These are phyloP conservation scores for Chlamydotis undulata DNA, from an alignment of 2,113 vertebrate species.

Conservation along the genomic window DNA sequence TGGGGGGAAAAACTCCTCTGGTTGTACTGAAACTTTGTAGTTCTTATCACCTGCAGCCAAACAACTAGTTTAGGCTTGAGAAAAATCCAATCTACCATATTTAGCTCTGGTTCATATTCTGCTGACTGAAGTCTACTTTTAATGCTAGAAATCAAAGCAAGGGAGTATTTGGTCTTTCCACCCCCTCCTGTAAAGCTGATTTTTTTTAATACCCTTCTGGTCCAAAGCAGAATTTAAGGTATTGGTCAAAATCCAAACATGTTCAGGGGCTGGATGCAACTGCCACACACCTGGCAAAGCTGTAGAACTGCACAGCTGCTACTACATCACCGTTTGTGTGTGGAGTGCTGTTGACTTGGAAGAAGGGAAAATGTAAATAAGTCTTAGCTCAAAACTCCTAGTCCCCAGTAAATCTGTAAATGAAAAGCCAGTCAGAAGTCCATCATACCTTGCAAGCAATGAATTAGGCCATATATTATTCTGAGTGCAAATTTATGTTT, in stretches of 20 bases:
- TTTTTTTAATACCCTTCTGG: background rate
- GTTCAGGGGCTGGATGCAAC: background rate
- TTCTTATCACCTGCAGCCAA: background rate
- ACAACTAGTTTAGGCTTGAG: background rate
- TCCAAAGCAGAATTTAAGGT: background rate
- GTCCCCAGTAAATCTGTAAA: background rate
- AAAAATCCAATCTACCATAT: background rate
- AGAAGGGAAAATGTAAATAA: background rate
- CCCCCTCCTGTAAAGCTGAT: background rate
- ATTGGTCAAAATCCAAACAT: background rate
- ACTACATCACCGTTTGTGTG: background rate
- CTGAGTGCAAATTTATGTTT: background rate
- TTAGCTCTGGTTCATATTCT: background rate
- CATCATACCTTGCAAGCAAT: background rate
- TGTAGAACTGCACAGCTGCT: background rate
- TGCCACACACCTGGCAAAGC: background rate
- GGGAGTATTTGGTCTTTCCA: background rate
- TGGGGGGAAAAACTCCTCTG: background rate
- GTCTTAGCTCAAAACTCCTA: background rate
- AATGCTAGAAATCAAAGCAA: background rate
- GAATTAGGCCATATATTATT: background rate
- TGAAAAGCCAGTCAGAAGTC: background rate
- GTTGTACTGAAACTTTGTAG: background rate
- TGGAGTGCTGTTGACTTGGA: background rate
- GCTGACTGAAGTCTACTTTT: background rate